Base-by-base conservation (phyloP, 1,140 invertebrate genomes). In the Macrocentrus cingulum region DNA sequence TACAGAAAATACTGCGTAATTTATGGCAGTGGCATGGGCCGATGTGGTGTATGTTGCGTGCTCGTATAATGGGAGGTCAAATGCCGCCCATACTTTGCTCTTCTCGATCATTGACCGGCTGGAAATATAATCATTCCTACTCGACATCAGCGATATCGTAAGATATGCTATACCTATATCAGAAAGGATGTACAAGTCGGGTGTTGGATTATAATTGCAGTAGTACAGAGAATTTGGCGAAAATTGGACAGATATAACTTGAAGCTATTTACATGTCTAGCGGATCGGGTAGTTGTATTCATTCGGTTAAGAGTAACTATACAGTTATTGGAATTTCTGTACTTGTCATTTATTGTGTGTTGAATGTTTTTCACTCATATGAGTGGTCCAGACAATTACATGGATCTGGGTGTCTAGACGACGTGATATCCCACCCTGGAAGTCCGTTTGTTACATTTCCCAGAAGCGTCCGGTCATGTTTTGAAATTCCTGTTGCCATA, bases 401-500 rank as follows among this genome's bases (percentile, higher is more conserved):
- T 62, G 63, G 66, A 68, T 74, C 71, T 75, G 71, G 68, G 52
- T 72, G 74, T 76, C 74, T 76, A 76, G 74, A 76, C 74, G 60
- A 39, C 15, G 51, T 25, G 18, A 51, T 39, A 64, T 68, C 57
- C 66, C 56, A 13, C 39, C 2, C 25, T 15, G 32, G 37, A 44
- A 49, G 23, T 25, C 34, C 20, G 52, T n/a, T n/a, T n/a, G n/a
- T 62, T 62, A 64, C 64, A 65, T 69, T 70, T 67, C 63, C 64
- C 68, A 68, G 69, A 68, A 63, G 68, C 65, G 52, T 62, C 19
- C 42, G 56, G 29, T 20, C 18, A 25, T 1, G n/a, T 48, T 59
- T 48, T 18, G 46, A 37, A 57, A 57, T 50, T 50, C 13, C 1
- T 15, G 42, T 23, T n/a, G n/a, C n/a, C n/a, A n/a, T 20, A 56